A percentile compares a stretch with the other conserved stretches of the same genome.
Evolutionary conservation across 1,140 invertebrate genomes (phyloP).

Genomic region (Drosophila athabasca): DNA sequence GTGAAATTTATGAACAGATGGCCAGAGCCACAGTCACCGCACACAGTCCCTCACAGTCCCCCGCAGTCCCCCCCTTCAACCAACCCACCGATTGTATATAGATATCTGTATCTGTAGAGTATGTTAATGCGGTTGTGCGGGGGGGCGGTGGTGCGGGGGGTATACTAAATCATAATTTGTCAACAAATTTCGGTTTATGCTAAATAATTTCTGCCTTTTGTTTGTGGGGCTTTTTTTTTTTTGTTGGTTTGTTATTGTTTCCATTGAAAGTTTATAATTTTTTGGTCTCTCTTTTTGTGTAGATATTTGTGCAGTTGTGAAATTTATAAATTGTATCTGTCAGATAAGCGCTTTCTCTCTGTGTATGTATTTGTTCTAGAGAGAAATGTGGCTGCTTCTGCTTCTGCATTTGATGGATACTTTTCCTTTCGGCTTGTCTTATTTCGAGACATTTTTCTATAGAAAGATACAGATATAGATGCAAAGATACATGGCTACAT

Average conservation of each 20-base stretch:
- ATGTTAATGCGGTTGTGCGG: slow-evolving; percentile 63
- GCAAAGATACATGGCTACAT: slow-evolving; percentile 25
- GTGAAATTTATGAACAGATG: slow-evolving; percentile 52
- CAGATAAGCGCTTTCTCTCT: slow-evolving; percentile 71
- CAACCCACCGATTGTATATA: not conserved
- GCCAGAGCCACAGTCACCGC: not conserved
- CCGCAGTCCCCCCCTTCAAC: too few species aligned
- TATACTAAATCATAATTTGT: slow-evolving; percentile 78
- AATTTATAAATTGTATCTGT: slow-evolving; percentile 79
- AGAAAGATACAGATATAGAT: slow-evolving; percentile 34
- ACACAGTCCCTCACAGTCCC: too few species aligned
- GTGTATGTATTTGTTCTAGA: slow-evolving; percentile 42
- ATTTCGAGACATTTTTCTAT: slow-evolving; percentile 68
- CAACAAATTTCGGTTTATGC: slow-evolving; percentile 69
- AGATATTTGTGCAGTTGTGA: slow-evolving; percentile 62
- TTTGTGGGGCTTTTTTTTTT: slow-evolving; percentile 48
- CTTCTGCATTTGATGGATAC: slow-evolving; percentile 44
- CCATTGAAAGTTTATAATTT: slow-evolving; percentile 24
- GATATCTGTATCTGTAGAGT: slow-evolving; percentile 31
- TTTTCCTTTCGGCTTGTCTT: slow-evolving; percentile 33
- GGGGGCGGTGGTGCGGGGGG: too few species aligned
- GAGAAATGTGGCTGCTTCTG: slow-evolving; percentile 1
- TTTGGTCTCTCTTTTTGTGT: slow-evolving; percentile 13
- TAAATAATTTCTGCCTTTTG: slow-evolving; percentile 62
- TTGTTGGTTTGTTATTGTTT: slow-evolving; percentile 30